These are phyloP conservation scores for Neotragus pygmaeus DNA, from an alignment of 2,113 vertebrate genomes.

Conservation along the genomic window DNA sequence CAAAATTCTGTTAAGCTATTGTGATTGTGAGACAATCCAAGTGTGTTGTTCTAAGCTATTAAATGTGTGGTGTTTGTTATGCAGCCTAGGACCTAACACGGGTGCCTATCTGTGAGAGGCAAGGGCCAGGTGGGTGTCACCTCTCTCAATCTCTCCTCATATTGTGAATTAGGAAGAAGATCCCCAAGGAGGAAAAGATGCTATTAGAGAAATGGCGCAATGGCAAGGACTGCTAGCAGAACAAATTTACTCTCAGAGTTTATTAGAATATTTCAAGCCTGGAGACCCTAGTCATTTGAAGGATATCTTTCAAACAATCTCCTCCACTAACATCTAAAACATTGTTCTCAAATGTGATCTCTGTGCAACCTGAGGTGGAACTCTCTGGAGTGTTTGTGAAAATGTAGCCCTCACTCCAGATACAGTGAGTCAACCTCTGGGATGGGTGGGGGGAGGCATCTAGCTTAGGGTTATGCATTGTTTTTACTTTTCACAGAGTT, in stretches of 20 bases:
- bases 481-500: neutral
- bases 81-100: neutral
- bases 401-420: neutral
- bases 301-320: neutral
- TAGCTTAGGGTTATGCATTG: neutral
- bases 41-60: neutral
- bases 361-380: neutral
- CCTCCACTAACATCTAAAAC: neutral
- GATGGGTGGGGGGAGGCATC: accelerated
- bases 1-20: neutral
- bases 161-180: neutral
- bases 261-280: neutral
- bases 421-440: neutral
- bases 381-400: neutral
- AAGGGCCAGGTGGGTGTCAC: neutral
- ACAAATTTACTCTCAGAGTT: neutral
- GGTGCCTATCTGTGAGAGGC: neutral
- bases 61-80: neutral
- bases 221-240: neutral
- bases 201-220: neutral
- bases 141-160: neutral
- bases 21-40: neutral
- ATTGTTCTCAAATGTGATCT: neutral
- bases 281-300: neutral
- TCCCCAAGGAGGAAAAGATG: neutral